These are phyloP conservation scores for Conopomorpha cramerella DNA, from an alignment of 1,140 invertebrate species.

Conservation along the genomic window DNA sequence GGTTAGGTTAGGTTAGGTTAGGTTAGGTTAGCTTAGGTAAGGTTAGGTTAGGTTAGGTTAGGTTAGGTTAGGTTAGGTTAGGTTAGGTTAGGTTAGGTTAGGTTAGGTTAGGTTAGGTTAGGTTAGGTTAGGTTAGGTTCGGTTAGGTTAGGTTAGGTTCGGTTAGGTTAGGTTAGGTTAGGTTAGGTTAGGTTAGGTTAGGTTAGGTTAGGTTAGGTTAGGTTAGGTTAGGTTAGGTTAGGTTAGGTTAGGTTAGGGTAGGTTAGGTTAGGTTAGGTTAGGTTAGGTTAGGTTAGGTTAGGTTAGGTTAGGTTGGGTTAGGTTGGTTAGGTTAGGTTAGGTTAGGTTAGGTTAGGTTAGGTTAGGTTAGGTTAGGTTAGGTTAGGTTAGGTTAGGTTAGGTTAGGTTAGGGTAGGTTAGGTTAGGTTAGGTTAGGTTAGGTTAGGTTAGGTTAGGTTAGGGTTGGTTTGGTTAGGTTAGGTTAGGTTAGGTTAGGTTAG, in stretches of 20 bases:
- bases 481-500: not conserved
- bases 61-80: not conserved
- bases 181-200: not conserved
- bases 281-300: not conserved
- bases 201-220: not conserved
- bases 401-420: not conserved
- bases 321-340: not conserved
- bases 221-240: not conserved
- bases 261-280: not conserved
- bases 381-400: not conserved
- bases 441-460: not conserved
- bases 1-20: not conserved
- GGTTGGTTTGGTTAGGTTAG: not conserved
- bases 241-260: not conserved
- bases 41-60: not conserved
- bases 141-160: not conserved
- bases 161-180: not conserved
- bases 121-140: not conserved
- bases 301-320: not conserved
- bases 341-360: not conserved
- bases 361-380: not conserved
- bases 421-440: not conserved
- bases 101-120: not conserved
- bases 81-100: not conserved
- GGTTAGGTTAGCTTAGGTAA: not conserved